Evolutionary conservation across 2,113 vertebrate genomes (phyloP), one percentile per base, ranked within the genome.

Genomic region (Scatophagus argus): DNA sequence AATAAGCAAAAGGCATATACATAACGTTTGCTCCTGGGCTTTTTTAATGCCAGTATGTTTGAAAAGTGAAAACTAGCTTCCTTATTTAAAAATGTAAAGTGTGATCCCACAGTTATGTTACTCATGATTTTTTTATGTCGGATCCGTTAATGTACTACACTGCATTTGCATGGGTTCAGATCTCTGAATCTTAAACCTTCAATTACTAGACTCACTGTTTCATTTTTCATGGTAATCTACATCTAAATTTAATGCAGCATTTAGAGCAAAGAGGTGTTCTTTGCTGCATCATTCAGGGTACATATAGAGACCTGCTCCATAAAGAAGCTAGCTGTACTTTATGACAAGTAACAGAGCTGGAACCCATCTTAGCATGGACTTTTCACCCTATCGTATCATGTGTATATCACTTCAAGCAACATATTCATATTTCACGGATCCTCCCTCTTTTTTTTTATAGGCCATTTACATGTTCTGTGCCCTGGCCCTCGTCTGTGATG

Each of bases 401-500:
- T 51, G 6, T 59, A 47, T 25, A 68, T 79, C 41, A 47, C 52
- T 44, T 61, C 12, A 43, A 2, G 36, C 3, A 31, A 21, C 29
- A 6, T 69, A 10, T 56, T 51, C 7, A 32, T 25, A 27, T 25
- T 61, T 38, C 21, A 17, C 51, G 70, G 25, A 14, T 21, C 38
- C 31, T 16, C 66, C 44, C 41, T 51, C 68, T 71, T 32, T 59
- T 36, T 80, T 38, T 77, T 88, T 10, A n/a, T 90, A 99, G 97
- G 95, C 97, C 1, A 95, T 99, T 85, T 99, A 99, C 86, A 97
- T 99, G 97, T 99, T 99, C 87, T 98, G 97, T 4, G 97, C 97
- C 0, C 90, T 99, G 90, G 97, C 97, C 9, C 96, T 99, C 5
- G 96, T 99, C 62, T 99, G 97, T 10, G 97, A 99, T 46, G 97